Base-by-base conservation (phyloP, 2,113 vertebrate genomes). In the Clarias magur region DNA sequence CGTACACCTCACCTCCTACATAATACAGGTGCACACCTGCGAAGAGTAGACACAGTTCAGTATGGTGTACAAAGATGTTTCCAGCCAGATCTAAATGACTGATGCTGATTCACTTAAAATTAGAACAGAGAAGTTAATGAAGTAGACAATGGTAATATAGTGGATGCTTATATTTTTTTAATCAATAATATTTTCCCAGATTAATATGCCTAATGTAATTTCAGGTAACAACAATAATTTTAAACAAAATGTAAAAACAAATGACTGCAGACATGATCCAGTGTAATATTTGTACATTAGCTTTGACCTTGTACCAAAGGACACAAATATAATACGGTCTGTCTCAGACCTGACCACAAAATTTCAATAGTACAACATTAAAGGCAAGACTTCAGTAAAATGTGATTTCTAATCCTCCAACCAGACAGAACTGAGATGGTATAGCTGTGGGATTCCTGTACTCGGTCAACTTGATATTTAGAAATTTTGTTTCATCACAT, bases 11-110 rank as follows among this genome's bases (percentile, higher is more conserved):
- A 0, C 98, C 98, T 0, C 98, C 98, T 0, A 99, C 96, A 0
- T 99, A 99, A 93, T 99, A 99, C 81, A 99, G 93, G 86, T 99
- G 98, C 85, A 99, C 95, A 16, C 98, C 97, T 99, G 80, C 21
- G 62, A 12, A 83, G 68, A 85, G 82, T 16, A 80, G 0, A 76
- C 63, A 67, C 30, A 19, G 54, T 63, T 53, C 11, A 54, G 30
- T 38, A 54, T 1, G 54, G 34, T 75, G 72, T 53, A 75, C 48
- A 25, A 53, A 75, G 23, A 53, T 2, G 25, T 75, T 75, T 75
- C 42, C 53, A 25, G 70, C 70, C 38, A 42, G 70, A 42, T 72
- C 42, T 21, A 73, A 73, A 42, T 38, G 12, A 42, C 19, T 73
- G 63, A 70, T 70, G 27, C 25, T 42, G 34, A 23, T 48, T 72